Evolutionary conservation across 1,140 invertebrate genomes (phyloP), one percentile per base, ranked within the genome.

Genomic region (Drosophila yakuba): DNA sequence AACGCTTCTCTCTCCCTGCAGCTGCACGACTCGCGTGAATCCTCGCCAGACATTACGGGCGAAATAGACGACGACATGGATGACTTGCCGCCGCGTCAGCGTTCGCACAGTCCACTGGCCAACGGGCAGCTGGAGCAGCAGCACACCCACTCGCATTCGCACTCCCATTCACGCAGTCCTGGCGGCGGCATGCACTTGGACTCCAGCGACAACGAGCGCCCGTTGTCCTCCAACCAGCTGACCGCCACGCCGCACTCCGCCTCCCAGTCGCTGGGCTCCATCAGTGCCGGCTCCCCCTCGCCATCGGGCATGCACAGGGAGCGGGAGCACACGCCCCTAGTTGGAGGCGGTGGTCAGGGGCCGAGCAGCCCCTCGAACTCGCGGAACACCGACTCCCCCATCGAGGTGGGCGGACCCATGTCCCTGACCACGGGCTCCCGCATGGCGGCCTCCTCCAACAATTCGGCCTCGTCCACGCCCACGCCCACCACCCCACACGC

Each of bases 361-460:
- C 52, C 82, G 58, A 74, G 78, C 76, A 89, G 84, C 14, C 77
- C 84, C 36, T 91, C 91, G 4, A 89, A 90, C 20, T 92, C 92
- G 1, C 86, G 91, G 6, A 90, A 92, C 57, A 90, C 91, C n/a
- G 91, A 92, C 56, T 92, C 92, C 25, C 92, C 92, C 58, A 92
- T 92, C n/a, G 92, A 92, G 75, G 92, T 92, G 57, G 91, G 92
- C n/a, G 92, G 91, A 5, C 92, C 92, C 48, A 91, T 92, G 66
- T 91, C 91, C 14, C 51, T 92, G 69, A 91, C 91, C 67, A 88
- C 80, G 11, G 77, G 78, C 38, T 71, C 83, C 10, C 52, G 80
- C 4, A 81, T 81, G 74, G 62, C 80, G 14, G 25, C 83, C 47
- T 81, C 85, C 36, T 81, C 80, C 6, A 85, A 84, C 57, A 85